Evolutionary conservation across 2,888 invertebrate species (phyloP), one percentile per base, ranked within the genome.

Genomic region (Meganola albula): DNA sequence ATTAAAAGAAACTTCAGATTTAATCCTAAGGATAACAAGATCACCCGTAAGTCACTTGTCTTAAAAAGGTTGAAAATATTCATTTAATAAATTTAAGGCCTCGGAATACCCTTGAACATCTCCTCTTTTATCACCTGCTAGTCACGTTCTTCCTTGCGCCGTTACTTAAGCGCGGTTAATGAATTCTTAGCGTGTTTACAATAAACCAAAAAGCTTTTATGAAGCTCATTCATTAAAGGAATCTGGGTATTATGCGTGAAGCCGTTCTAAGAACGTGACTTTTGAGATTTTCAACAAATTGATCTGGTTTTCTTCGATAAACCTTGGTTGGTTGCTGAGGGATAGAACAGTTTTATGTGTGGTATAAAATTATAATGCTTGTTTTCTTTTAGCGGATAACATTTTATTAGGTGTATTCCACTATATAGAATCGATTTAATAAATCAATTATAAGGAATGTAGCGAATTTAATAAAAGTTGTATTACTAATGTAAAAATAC

Each of bases 101-200:
- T 41, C 44, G 58, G 57, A 63, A 60, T 51, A 53, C 40, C 41
- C 57, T 63, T 62, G 62, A 63, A 51, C 58, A 53, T 47, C 53
- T 53, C 46, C 42, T 48, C 57, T 61, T 65, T 70, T 71, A 73
- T 72, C 73, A 74, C 74, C 71, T 72, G 54, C 41, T 50, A 70
- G 72, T 70, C 78, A 78, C 77, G 78, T 75, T 72, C 68, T 56
- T 42, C 54, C 53, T 52, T 56, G 33, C 34, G 24, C 53, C 55
- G 53, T 60, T 57, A 55, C 64, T 54, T 58, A 44, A 58, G 58
- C 59, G 51, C 38, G 48, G 60, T 64, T 79, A 77, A 79, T 79
- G 77, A 80, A 78, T 75, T 76, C 70, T 66, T 63, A 67, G 66
- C 63, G 67, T 79, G 77, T 80, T 79, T 77, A 75, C 74, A 74